A percentile compares a stretch with the other conserved stretches of the same genome.
Conservation (phyloP, 2,113 vertebrate genomes). For the Agelaius phoeniceus region DNA sequence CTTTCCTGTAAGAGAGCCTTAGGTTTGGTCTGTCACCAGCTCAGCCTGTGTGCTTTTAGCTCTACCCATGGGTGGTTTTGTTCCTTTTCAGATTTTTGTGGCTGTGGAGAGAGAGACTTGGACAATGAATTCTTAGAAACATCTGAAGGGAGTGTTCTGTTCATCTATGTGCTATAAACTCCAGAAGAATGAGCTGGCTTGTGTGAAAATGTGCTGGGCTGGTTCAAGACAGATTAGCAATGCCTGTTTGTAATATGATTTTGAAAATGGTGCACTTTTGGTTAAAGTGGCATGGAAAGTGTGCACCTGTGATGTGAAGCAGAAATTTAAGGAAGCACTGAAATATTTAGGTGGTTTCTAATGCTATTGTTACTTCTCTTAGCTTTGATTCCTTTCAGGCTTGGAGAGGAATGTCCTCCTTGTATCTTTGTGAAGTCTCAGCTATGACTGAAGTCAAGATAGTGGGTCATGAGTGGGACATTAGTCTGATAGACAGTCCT, state of each 20-base stretch:
- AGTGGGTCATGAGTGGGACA: background rate
- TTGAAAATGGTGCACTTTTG: background rate
- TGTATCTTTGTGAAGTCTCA: background rate
- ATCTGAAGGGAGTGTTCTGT: background rate
- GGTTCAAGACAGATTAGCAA: background rate
- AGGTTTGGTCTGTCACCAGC: background rate
- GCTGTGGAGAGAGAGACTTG: background rate
- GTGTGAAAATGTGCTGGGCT: background rate
- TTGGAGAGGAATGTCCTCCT: background rate
- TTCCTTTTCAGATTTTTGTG: background rate
- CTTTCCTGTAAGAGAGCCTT: background rate
- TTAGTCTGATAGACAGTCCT: background rate
- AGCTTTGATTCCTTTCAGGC: background rate
- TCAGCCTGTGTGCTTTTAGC: background rate
- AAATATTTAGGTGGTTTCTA: background rate
- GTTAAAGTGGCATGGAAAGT: background rate
- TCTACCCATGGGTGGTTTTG: background rate
- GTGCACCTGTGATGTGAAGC: background rate
- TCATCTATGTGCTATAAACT: background rate
- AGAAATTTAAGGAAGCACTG: background rate
- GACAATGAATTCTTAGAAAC: background rate
- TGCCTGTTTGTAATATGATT: background rate
- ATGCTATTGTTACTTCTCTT: background rate
- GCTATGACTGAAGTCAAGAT: rapidly evolving
- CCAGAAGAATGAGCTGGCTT: background rate